Conservation (phyloP, 64 coral and sea anemone species). For the Actinia equina region DNA sequence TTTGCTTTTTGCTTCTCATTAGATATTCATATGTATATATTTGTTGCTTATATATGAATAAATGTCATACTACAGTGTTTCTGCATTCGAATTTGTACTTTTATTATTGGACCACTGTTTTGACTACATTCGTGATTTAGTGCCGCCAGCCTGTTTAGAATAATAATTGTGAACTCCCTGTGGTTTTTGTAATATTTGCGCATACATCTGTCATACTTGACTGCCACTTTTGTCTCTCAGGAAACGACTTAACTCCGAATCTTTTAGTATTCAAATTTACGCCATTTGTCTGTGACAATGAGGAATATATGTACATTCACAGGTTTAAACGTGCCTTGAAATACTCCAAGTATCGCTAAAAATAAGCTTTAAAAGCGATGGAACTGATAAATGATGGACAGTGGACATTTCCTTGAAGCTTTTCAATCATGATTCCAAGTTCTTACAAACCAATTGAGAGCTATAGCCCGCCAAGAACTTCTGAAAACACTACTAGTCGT, state of each 20-base stretch:
- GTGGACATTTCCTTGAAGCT: neutral
- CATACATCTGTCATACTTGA: conserved; percentile 17
- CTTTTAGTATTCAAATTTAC: neutral
- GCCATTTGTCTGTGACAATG: neutral
- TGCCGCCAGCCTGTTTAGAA: too few species aligned
- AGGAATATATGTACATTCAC: neutral
- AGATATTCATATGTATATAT: too few species aligned
- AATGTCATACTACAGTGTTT: too few species aligned
- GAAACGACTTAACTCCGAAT: too few species aligned
- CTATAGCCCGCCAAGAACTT: conserved; percentile 33
- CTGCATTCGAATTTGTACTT: too few species aligned
- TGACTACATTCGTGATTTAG: too few species aligned
- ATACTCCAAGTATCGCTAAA: neutral
- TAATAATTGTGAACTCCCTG: neutral
- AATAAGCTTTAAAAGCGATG: neutral
- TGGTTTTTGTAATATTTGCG: neutral
- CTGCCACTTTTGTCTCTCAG: conserved; percentile 9
- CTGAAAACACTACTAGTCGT: neutral
- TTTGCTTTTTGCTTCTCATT: too few species aligned
- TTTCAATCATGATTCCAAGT: conserved; percentile 54
- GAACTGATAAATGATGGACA: neutral
- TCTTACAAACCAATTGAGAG: conserved; percentile 71
- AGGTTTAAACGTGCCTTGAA: too few species aligned
- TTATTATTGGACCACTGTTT: too few species aligned
- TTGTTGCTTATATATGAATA: too few species aligned